These are phyloP conservation scores for Drosophila multiciliata DNA, from an alignment of 2,888 invertebrate species.

Conservation along the genomic window DNA sequence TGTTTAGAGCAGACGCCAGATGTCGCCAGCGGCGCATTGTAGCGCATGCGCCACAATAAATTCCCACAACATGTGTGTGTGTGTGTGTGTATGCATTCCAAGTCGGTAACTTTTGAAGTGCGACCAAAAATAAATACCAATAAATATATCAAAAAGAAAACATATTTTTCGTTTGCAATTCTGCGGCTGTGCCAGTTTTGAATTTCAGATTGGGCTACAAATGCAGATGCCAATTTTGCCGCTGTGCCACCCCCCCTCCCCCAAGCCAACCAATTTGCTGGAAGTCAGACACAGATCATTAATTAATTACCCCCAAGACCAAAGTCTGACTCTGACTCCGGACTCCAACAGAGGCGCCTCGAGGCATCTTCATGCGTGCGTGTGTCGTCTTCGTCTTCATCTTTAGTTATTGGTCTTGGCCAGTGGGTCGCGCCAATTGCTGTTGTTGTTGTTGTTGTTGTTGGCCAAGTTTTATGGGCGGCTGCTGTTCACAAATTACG, in stretches of 20 bases:
- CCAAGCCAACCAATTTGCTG: conserved; percentile 49
- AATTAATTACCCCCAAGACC: conserved; percentile 66
- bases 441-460: conserved; percentile 1
- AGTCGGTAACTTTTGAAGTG: conserved; percentile 66
- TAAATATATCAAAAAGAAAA: conserved; percentile 67
- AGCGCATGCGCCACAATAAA: conserved; percentile 69
- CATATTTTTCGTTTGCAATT: conserved; percentile 24
- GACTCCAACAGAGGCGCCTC: conserved; percentile 20
- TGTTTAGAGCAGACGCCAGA: conserved; percentile 56
- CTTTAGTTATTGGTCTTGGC: conserved; percentile 34
- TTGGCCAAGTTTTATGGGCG: conserved; percentile 37
- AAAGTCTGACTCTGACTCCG: conserved; percentile 5
- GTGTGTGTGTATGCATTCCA: not conserved
- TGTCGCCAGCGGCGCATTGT: conserved; percentile 54
- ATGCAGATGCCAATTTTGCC: conserved; percentile 12
- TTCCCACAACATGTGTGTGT: conserved; percentile 28
- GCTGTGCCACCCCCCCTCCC: conserved; percentile 43
- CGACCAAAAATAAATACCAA: conserved; percentile 67
- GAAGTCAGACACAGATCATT: conserved; percentile 75
- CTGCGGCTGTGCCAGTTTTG: conserved; percentile 45
- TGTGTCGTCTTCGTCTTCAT: conserved; percentile 61
- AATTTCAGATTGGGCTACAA: conserved; percentile 37
- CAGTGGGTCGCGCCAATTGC: conserved; percentile 54
- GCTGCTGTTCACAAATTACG: conserved; percentile 59
- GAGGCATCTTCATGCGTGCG: conserved; percentile 40